Evolutionary conservation across 2,113 vertebrate genomes (phyloP), one percentile per base, ranked within the genome.

Genomic region (Eonycteris spelaea): DNA sequence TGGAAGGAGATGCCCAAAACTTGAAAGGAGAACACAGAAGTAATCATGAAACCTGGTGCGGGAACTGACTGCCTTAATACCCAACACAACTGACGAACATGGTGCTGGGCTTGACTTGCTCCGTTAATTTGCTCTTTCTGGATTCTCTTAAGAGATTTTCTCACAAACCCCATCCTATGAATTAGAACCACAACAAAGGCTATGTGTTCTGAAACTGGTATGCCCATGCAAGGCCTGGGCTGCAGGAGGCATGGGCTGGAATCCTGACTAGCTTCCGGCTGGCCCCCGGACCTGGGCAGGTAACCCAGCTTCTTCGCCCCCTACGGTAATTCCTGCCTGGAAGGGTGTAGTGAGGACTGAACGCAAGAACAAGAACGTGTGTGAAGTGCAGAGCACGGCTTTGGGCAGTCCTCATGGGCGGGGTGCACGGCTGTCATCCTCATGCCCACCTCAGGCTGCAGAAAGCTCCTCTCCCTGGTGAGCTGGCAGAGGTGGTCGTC

Each of bases 341-440:
- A 57, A 78, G 55, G 61, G 22, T 33, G 14, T 14, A 3, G 18
- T 38, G 75, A 35, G 16, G 55, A 75, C 80, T 28, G 14, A 61
- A 0, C 7, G 55, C 78, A 33, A 9, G 4, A 18, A 6, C 6
- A 35, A 6, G 51, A n/a, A 55, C 0, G 0, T n/a, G 6, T 7
- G 2, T 5, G 2, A 82, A 79, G 30, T 53, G 55, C 48, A 53
- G 24, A 28, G 19, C 43, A 24, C 1, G 16, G 22, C 11, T 13
- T 48, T 1, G 4, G 65, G 35, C 26, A 6, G 6, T 43, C 78
- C 19, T 30, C 2, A 6, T 1, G 18, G 26, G 2, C 30, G 14
- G 14, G 12, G 11, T 40, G 35, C 15, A 8, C 0, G 5, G n/a
- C 12, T 0, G 0, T 18, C 28, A 3, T 30, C 55, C 67, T 73